A percentile compares a stretch with the other conserved stretches of the same genome.
Evolutionary conservation across 2,797 vertebrate species (phyloP).

Genomic region (Parambassis ranga): DNA sequence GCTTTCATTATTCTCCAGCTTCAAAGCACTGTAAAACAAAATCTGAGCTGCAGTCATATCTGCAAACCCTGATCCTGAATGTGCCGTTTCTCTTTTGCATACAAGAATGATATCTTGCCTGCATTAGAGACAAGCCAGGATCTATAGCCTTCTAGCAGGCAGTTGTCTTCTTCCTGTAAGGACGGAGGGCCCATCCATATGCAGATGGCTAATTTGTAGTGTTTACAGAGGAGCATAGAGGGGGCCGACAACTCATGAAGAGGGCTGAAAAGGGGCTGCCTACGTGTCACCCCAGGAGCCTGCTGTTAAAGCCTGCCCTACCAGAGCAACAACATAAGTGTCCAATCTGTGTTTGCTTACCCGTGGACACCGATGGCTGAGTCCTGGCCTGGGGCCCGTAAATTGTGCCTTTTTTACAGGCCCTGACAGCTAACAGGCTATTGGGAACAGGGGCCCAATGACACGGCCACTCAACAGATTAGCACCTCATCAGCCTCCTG

Average conservation of each 20-base stretch:
- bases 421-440: slow-evolving; percentile 79
- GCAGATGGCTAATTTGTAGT: slow-evolving; percentile 76
- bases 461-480: slow-evolving; percentile 82
- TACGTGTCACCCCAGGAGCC: slow-evolving; percentile 74
- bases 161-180: slow-evolving; percentile 72
- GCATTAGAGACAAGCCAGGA: slow-evolving; percentile 32
- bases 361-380: slow-evolving; percentile 70
- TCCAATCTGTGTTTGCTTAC: slow-evolving; percentile 84
- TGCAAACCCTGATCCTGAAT: slow-evolving; percentile 6
- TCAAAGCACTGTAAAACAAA: slow-evolving; percentile 32
- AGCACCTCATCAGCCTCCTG: slow-evolving; percentile 94
- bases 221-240: slow-evolving; percentile 72
- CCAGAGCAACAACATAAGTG: slow-evolving; percentile 70
- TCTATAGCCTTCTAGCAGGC: slow-evolving; percentile 34
- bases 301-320: slow-evolving; percentile 62
- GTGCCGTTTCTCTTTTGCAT: slow-evolving; percentile 44
- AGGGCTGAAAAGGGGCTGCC: slow-evolving; percentile 68
- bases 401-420: slow-evolving; percentile 79
- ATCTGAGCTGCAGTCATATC: slow-evolving; percentile 16
- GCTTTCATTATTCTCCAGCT: slow-evolving; percentile 55
- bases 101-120: slow-evolving; percentile 47
- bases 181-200: slow-evolving; percentile 76
- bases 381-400: slow-evolving; percentile 75
- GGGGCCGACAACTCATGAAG: slow-evolving; percentile 65
- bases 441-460: slow-evolving; percentile 81